phyloP scores from a whole-genome alignment of 2,797 vertebrate species.

The Aeoliscus strigatus region DNA sequence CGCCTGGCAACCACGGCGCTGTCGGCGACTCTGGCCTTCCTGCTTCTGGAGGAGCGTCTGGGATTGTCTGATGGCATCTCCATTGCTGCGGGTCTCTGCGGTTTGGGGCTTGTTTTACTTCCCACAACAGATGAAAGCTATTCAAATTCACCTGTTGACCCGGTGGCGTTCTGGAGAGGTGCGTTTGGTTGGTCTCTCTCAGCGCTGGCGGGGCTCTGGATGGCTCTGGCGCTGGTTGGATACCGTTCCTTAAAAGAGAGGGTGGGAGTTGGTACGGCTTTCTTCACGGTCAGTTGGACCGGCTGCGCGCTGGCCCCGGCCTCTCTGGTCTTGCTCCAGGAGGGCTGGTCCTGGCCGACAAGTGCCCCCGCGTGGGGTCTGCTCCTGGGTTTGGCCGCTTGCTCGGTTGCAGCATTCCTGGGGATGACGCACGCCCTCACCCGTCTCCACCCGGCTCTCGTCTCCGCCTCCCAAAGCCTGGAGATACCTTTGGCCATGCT shows the following conservation, averaged over 20 bases:
- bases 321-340: slow-evolving; percentile 88
- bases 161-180: slow-evolving; percentile 86
- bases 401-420: slow-evolving; percentile 87
- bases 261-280: slow-evolving; percentile 90
- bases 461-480: slow-evolving; percentile 92
- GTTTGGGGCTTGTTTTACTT: slow-evolving; percentile 88
- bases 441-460: slow-evolving; percentile 91
- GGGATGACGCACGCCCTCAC: slow-evolving; percentile 91
- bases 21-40: slow-evolving; percentile 88
- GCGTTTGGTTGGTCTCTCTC: slow-evolving; percentile 95
- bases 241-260: slow-evolving; percentile 93
- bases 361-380: slow-evolving; percentile 87
- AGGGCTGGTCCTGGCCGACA: slow-evolving; percentile 85
- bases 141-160: slow-evolving; percentile 72
- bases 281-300: slow-evolving; percentile 97
- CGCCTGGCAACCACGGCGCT: slow-evolving; percentile 91
- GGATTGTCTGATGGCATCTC: slow-evolving; percentile 80
- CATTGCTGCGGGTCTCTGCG: slow-evolving; percentile 82
- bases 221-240: slow-evolving; percentile 91
- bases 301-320: slow-evolving; percentile 85
- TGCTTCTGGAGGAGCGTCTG: slow-evolving; percentile 90
- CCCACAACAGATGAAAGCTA: slow-evolving; percentile 64
- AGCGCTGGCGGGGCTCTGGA: slow-evolving; percentile 89
- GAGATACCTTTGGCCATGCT: slow-evolving; percentile 90
- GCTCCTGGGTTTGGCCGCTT: slow-evolving; percentile 84